Percentiles rank a stretch among this genome's conserved stretches.
Evolutionary conservation across 2,113 vertebrate genomes (phyloP).

Genomic region (Chamaetylas fuelleborni): DNA sequence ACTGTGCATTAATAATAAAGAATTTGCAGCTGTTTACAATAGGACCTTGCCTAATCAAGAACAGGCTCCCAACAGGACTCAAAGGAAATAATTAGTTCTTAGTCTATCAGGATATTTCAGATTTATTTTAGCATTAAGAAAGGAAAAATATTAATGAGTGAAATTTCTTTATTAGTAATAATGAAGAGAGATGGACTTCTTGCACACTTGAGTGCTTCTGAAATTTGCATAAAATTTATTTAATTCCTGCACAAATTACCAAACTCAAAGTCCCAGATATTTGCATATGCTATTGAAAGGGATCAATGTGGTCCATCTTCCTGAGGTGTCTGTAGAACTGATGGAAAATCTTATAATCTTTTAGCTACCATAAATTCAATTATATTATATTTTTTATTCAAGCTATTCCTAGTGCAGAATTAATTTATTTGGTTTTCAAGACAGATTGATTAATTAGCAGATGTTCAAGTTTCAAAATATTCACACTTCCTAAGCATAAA

Average conservation of each 20-base stretch:
- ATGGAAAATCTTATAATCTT: background rate
- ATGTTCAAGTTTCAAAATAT: background rate
- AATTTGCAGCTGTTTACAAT: background rate
- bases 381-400: background rate
- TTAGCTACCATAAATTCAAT: background rate
- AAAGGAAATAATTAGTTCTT: slow-evolving; percentile 1
- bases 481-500: background rate
- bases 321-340: background rate
- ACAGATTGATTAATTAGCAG: slow-evolving; percentile 4
- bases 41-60: background rate
- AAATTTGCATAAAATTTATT: background rate
- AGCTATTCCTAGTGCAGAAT: background rate
- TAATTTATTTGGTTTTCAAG: slow-evolving; percentile 10
- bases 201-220: background rate
- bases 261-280: background rate
- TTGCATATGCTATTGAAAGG: background rate
- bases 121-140: background rate
- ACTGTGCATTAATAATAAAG: background rate
- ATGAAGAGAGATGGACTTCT: background rate
- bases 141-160: background rate
- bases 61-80: background rate
- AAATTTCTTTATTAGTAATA: background rate
- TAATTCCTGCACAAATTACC: background rate
- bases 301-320: background rate
- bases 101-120: background rate